A percentile compares a stretch with the other conserved stretches of the same genome.
These are phyloP conservation scores for Magallana ariakensis DNA, from an alignment of 1,140 invertebrate genomes.

Conservation along the genomic window DNA sequence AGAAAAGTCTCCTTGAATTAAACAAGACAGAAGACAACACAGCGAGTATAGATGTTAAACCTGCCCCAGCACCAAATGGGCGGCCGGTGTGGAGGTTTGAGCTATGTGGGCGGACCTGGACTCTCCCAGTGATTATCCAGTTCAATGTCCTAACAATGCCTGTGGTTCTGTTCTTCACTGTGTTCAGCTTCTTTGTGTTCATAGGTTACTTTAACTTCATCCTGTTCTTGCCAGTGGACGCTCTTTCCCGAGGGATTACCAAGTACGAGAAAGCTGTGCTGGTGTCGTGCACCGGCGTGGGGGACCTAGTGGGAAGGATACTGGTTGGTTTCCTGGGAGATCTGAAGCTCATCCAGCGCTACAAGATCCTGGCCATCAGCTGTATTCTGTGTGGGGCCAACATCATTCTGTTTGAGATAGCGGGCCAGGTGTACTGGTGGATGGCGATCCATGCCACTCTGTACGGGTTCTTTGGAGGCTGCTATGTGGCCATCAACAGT, in stretches of 20 bases:
- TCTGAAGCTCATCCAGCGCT: slow-evolving; percentile 62
- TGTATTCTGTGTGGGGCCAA: slow-evolving; percentile 62
- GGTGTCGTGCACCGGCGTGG: slow-evolving; percentile 68
- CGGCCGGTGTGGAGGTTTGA: background rate
- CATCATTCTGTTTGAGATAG: slow-evolving; percentile 64
- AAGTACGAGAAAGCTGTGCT: slow-evolving; percentile 68
- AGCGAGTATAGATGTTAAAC: background rate
- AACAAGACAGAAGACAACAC: background rate
- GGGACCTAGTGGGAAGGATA: slow-evolving; percentile 70
- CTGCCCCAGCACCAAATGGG: background rate
- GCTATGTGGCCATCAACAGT: slow-evolving; percentile 64
- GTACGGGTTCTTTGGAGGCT: slow-evolving; percentile 73
- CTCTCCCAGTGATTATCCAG: slow-evolving; percentile 62
- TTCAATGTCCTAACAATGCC: slow-evolving; percentile 68
- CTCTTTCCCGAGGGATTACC: slow-evolving; percentile 51
- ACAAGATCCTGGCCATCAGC: slow-evolving; percentile 66
- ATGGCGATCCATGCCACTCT: slow-evolving; percentile 64
- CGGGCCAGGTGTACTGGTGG: slow-evolving; percentile 57
- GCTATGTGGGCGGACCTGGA: slow-evolving; percentile 43
- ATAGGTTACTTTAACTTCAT: slow-evolving; percentile 75
- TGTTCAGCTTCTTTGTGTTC: slow-evolving; percentile 69
- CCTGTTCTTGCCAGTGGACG: slow-evolving; percentile 69
- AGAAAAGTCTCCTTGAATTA: background rate
- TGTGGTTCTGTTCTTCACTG: slow-evolving; percentile 62
- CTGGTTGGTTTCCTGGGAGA: slow-evolving; percentile 67